phyloP scores from a whole-genome alignment of 2,113 vertebrate genomes.

The Labrus mixtus region DNA sequence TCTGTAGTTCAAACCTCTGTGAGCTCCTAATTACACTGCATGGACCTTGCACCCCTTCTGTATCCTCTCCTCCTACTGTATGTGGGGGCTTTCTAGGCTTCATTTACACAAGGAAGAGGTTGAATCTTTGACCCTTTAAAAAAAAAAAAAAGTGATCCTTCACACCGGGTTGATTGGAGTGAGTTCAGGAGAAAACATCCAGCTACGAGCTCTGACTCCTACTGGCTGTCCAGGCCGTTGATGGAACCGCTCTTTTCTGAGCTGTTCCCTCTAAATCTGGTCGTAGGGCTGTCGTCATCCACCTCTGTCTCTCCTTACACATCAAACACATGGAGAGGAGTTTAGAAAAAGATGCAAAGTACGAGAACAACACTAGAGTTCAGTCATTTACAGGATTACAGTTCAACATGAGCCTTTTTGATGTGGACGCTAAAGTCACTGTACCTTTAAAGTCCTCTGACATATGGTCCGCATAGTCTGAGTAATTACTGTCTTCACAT shows the following conservation, averaged over 20 bases:
- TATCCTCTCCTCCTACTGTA: conserved; percentile 32
- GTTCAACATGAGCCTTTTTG: not conserved
- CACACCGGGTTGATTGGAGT: conserved; percentile 31
- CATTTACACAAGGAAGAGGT: conserved; percentile 48
- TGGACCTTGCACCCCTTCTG: conserved; percentile 38
- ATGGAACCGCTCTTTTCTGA: conserved; percentile 57
- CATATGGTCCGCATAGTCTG: conserved; percentile 61
- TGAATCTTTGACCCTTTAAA: conserved; percentile 27
- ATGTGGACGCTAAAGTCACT: not conserved
- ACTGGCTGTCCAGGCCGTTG: conserved; percentile 78
- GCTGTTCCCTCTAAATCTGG: conserved; percentile 60
- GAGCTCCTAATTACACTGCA: conserved; percentile 55
- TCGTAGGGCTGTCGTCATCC: conserved; percentile 40
- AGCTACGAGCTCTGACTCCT: conserved; percentile 36
- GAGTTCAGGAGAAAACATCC: conserved; percentile 33
- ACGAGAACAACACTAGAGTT: conserved; percentile 31
- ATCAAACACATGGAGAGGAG: not conserved
- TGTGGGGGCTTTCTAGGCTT: conserved; percentile 33
- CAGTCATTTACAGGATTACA: conserved; percentile 3
- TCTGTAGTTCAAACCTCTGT: conserved; percentile 39
- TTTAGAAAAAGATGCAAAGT: not conserved
- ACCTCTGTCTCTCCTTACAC: conserved; percentile 63
- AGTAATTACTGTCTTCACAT: conserved; percentile 80
- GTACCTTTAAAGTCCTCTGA: conserved; percentile 75
- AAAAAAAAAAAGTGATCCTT: conserved; percentile 41